phyloP scores from a whole-genome alignment of 1,140 invertebrate species.

The Trigoniulus corallinus region DNA sequence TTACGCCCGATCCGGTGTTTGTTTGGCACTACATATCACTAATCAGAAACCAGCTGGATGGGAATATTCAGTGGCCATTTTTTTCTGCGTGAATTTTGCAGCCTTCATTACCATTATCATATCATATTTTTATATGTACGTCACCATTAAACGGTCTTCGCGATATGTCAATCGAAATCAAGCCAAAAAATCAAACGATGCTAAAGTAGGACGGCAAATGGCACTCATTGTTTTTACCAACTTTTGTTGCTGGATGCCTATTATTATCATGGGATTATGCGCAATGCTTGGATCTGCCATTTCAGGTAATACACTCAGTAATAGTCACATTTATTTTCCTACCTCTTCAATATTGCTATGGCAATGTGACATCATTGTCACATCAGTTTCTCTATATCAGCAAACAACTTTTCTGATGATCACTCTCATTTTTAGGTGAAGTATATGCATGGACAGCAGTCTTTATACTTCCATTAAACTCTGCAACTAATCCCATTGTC shows the following conservation, averaged over 20 bases:
- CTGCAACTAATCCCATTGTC: conserved; percentile 29
- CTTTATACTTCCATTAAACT: conserved; percentile 30
- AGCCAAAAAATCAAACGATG: conserved; percentile 20
- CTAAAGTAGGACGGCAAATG: conserved; percentile 27
- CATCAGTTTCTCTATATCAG: too few relatives aligned
- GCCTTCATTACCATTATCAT: conserved; percentile 26
- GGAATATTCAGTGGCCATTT: conserved; percentile 28
- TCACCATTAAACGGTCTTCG: conserved; percentile 22
- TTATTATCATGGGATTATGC: conserved; percentile 28
- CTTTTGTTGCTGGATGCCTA: conserved; percentile 31
- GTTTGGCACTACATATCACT: conserved; percentile 27
- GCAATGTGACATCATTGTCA: too few relatives aligned
- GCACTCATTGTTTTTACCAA: conserved; percentile 30
- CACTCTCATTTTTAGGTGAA: too few relatives aligned
- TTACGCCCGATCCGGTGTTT: conserved; percentile 27
- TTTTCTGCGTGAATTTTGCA: conserved; percentile 24
- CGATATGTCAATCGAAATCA: conserved; percentile 19
- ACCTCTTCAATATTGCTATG: neutral
- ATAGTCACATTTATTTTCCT: neutral
- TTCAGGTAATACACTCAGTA: conserved; percentile 13
- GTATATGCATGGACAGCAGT: conserved; percentile 31
- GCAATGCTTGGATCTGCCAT: conserved; percentile 25
- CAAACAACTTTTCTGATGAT: too few relatives aligned
- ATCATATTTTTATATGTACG: conserved; percentile 27
- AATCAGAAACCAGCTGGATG: conserved; percentile 23